Conservation (phyloP, 2,113 vertebrate genomes). For the Lutjanus erythropterus region DNA sequence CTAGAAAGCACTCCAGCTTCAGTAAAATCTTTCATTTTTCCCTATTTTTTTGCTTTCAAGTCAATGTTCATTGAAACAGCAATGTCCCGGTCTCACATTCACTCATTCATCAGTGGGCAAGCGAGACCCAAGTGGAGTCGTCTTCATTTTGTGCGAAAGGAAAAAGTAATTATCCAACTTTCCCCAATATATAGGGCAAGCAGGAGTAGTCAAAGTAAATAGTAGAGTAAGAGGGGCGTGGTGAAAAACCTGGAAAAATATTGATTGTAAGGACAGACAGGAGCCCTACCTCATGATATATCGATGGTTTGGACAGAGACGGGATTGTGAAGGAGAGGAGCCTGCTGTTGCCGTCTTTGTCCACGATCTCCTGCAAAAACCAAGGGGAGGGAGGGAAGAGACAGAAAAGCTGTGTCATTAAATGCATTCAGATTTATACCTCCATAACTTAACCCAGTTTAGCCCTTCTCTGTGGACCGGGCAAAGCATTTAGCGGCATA, state of each 20-base stretch:
- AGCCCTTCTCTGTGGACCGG: neutral
- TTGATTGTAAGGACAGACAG: neutral
- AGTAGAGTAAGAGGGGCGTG: too few relatives aligned
- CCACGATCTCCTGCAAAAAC: conserved; percentile 94
- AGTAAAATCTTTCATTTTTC: too few relatives aligned
- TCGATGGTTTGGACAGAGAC: conserved; percentile 96
- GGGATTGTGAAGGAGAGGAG: conserved; percentile 97
- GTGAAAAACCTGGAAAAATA: neutral
- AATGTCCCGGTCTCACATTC: too few relatives aligned
- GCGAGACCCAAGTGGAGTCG: too few relatives aligned
- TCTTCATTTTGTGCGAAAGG: too few relatives aligned
- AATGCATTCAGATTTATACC: neutral
- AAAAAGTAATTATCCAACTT: too few relatives aligned
- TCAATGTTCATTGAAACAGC: too few relatives aligned
- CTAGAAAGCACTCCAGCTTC: too few relatives aligned
- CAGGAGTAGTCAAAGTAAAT: neutral
- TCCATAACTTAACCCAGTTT: neutral
- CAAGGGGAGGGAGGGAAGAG: neutral
- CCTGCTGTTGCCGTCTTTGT: conserved; percentile 98
- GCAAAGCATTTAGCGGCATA: conserved; percentile 4
- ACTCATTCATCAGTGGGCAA: too few relatives aligned
- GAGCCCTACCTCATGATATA: conserved; percentile 96
- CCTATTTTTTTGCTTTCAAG: too few relatives aligned
- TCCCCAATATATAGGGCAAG: too few relatives aligned
- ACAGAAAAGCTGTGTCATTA: conserved; percentile 16